Conservation (phyloP, 2,888 invertebrate species). For the Morinoia aosen region DNA sequence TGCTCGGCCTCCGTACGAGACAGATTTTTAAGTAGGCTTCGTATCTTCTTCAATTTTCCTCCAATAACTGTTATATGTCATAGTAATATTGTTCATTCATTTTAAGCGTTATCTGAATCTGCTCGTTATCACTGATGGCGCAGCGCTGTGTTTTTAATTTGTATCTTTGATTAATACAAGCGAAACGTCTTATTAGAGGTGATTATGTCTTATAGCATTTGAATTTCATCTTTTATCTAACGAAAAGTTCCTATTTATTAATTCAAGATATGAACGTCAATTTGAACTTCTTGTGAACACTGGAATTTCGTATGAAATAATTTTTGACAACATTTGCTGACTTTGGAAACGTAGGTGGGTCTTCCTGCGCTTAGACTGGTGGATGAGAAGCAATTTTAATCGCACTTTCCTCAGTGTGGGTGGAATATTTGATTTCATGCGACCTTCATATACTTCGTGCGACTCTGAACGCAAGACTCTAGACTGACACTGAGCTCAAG, state of each 20-base stretch:
- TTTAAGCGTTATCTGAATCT: background rate
- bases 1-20: no score
- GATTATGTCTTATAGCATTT: background rate
- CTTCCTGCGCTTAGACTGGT: background rate
- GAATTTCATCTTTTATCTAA: background rate
- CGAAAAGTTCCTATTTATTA: background rate
- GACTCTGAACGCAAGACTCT: background rate
- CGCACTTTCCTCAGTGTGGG: background rate
- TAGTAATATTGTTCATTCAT: background rate
- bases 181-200: background rate
- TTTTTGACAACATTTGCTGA: background rate
- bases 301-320: background rate
- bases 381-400: background rate
- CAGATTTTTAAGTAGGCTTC: no score
- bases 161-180: background rate
- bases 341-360: background rate
- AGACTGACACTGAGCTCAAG: background rate
- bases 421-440: background rate
- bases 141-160: background rate
- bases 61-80: background rate
- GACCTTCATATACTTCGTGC: background rate
- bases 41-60: no score
- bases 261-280: background rate
- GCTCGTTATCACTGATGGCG: background rate
- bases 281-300: background rate